Evolutionary conservation across 2,797 vertebrate species (phyloP).

Genomic region (Cossypha caffra): DNA sequence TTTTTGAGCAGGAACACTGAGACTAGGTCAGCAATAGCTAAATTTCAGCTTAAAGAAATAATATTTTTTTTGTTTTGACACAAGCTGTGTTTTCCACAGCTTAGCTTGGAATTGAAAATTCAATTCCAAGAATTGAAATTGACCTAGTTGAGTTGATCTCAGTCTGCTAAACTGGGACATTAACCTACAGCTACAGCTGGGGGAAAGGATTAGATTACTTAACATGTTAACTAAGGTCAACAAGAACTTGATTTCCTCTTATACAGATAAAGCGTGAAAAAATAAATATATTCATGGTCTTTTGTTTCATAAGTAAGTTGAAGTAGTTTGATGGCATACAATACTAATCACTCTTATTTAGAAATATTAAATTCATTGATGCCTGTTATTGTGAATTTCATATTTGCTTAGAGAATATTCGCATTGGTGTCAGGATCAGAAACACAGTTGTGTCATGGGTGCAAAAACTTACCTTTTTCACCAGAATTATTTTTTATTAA

Average conservation of each 20-base stretch:
- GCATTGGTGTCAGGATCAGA: not conserved
- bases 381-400: not conserved
- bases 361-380: not conserved
- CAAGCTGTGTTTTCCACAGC: not conserved
- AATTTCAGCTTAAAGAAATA: not conserved
- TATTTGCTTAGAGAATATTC: not conserved
- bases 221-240: not conserved
- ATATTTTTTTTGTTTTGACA: not conserved
- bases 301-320: not conserved
- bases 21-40: not conserved
- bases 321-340: not conserved
- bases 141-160: not conserved
- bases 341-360: not conserved
- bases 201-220: not conserved
- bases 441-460: not conserved
- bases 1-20: not conserved
- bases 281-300: not conserved
- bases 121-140: slow-evolving; percentile 1
- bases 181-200: not conserved
- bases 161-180: not conserved
- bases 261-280: not conserved
- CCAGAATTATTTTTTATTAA: not conserved
- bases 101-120: not conserved
- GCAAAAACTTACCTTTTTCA: not conserved
- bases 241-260: not conserved